phyloP scores from a whole-genome alignment of 1,140 invertebrate species.

The Eupeodes corollae region DNA sequence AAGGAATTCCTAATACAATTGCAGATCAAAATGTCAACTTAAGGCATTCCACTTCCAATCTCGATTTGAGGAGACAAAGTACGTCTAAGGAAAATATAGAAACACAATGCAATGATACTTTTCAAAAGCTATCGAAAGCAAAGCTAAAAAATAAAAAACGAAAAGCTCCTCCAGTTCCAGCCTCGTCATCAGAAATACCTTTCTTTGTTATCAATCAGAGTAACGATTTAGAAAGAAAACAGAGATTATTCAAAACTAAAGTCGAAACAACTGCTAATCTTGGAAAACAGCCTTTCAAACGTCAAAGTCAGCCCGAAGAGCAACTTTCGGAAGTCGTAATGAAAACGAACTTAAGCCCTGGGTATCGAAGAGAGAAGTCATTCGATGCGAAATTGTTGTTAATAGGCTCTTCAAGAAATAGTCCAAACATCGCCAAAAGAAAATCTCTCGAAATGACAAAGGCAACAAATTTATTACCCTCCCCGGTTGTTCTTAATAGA shows the following conservation, averaged over 20 bases:
- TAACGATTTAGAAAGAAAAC: neutral
- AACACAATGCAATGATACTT: neutral
- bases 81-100: neutral
- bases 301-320: neutral
- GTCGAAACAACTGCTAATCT: neutral
- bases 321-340: too few species aligned
- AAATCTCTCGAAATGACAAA: too few species aligned
- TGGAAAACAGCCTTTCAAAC: neutral
- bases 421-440: too few species aligned
- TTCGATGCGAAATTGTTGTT: too few species aligned
- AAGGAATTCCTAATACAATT: neutral
- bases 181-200: neutral
- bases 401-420: too few species aligned
- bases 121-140: slow-evolving; percentile 7
- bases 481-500: too few species aligned
- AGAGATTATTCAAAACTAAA: neutral
- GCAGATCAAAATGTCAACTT: neutral
- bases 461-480: too few species aligned
- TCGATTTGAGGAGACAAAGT: slow-evolving; percentile 10
- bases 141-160: slow-evolving; percentile 18
- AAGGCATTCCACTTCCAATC: slow-evolving; percentile 14
- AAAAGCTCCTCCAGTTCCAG: slow-evolving; percentile 14
- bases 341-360: too few species aligned
- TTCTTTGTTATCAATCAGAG: neutral
- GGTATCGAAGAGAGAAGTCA: too few species aligned